Conservation (phyloP, 2,888 invertebrate species). For the Pristionchus exspectatus region DNA sequence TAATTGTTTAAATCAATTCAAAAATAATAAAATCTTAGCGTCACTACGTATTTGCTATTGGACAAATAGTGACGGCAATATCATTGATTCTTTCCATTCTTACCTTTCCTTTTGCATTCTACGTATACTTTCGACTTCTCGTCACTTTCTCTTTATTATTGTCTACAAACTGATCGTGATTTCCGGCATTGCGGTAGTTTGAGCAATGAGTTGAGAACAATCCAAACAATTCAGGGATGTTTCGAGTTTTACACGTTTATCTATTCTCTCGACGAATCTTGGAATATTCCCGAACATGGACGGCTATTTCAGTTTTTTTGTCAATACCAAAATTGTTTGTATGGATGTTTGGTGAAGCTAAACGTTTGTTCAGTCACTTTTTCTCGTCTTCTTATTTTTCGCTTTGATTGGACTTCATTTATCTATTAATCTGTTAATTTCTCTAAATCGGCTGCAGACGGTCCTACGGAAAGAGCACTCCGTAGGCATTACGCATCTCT, state of each 20-base stretch:
- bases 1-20: neutral
- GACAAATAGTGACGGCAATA: neutral
- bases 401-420: neutral
- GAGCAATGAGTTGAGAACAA: too few species aligned
- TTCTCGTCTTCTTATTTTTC: neutral
- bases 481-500: neutral
- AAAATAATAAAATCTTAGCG: neutral
- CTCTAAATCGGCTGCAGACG: neutral
- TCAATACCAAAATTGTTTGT: neutral
- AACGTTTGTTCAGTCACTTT: neutral
- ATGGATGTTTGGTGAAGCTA: neutral
- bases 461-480: neutral
- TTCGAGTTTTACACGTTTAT: neutral
- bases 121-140: neutral
- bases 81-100: neutral
- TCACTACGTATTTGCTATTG: neutral
- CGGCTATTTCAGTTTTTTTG: neutral
- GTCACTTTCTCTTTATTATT: neutral
- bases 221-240: neutral
- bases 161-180: neutral
- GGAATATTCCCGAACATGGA: neutral
- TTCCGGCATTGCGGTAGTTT: neutral
- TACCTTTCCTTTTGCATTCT: slow-evolving; percentile 12
- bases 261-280: neutral
- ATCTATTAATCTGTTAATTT: neutral